These are phyloP conservation scores for Metalampra italica DNA, from an alignment of 2,888 invertebrate species.

Conservation along the genomic window DNA sequence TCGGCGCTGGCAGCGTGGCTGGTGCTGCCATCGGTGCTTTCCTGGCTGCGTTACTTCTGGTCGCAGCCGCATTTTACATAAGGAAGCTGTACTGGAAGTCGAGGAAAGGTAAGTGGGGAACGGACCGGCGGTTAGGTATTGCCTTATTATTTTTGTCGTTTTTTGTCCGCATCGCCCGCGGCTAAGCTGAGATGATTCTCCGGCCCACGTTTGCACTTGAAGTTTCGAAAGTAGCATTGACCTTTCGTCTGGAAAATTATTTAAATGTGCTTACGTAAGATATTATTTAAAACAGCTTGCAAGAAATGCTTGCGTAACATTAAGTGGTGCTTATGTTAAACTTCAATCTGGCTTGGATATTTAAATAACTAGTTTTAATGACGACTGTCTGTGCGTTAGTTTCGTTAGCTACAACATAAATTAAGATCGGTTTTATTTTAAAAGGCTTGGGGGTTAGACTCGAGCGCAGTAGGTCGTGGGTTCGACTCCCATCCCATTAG, in stretches of 20 bases:
- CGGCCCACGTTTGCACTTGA: conserved; percentile 16
- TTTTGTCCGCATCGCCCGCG: conserved; percentile 8
- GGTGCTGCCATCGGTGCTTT: conserved; percentile 85
- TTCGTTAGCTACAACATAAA: background rate
- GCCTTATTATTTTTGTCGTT: conserved; percentile 5
- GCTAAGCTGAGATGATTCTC: conserved; percentile 3
- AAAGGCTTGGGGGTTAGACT: no score
- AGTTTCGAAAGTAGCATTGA: conserved; percentile 20
- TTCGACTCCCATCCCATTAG: no score
- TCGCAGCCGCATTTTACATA: conserved; percentile 76
- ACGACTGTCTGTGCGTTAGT: background rate
- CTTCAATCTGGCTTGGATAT: background rate
- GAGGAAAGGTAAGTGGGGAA: conserved; percentile 67
- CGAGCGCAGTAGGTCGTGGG: no score
- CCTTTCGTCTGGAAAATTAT: conserved; percentile 11
- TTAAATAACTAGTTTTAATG: background rate
- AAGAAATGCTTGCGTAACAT: background rate
- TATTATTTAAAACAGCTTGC: background rate
- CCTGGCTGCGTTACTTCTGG: conserved; percentile 80
- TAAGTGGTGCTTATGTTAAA: background rate
- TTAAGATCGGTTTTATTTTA: no score
- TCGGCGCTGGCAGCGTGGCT: conserved; percentile 83
- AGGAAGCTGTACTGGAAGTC: conserved; percentile 81
- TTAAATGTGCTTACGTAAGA: background rate
- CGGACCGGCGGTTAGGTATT: conserved; percentile 3